Base-by-base conservation (phyloP, 2,888 invertebrate species). In the Tuta absoluta region DNA sequence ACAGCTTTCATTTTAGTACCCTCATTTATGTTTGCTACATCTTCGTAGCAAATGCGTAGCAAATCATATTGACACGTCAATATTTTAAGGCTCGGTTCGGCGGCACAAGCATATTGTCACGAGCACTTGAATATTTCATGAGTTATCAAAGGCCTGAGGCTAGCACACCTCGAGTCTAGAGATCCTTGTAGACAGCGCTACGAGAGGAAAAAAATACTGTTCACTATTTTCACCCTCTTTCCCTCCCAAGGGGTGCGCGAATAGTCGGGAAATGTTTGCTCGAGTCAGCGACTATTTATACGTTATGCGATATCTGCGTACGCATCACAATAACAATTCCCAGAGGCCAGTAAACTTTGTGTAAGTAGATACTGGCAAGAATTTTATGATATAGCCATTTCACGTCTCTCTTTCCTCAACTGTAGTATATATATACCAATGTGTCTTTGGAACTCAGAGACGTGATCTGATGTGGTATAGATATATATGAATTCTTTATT, bases 111-210 rank as follows among this genome's bases (percentile, higher is more conserved):
- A 77, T 79, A 76, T 80, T 77, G 78, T 75, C 72, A 74, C 72
- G 71, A 77, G 72, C 71, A 77, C 78, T 83, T 87, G 86, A 84
- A 87, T 88, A 81, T 88, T 89, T 87, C 85, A 89, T 87, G 83
- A 86, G 82, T 75, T 84, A 78, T 85, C 84, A 86, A 85, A 86
- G 80, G 81, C 82, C 78, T 65, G 68, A 66, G 81, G 81, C 80
- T 72, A 77, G 74, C 69, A 71, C 75, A 75, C 73, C 75, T 75
- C 78, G 68, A 38, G 66, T 68, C 67, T 66, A 63, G 67, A 69
- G 74, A 66, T 76, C 71, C 74, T 76, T 76, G 75, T 69, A 70
- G 67, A 67, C 75, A 66, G 62, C 66, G 68, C 68, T 66, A 64
- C 63, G 65, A 63, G 70, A 75, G 14, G 78, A 80, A 82, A 82